Conservation (phyloP, 2,113 vertebrate genomes). For the Laticauda laticaudata region DNA sequence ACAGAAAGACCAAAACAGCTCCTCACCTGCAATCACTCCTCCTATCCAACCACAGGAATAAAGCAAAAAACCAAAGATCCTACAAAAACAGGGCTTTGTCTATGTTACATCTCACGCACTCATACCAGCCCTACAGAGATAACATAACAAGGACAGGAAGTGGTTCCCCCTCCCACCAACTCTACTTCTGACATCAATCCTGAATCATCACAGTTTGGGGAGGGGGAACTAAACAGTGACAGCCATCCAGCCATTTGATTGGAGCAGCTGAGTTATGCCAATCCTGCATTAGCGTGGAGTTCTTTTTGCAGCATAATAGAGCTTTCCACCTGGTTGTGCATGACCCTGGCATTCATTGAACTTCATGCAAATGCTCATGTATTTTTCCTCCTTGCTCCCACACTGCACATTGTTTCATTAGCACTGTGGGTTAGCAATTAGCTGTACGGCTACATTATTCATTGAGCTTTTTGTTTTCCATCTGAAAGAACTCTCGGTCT, state of each 20-base stretch:
- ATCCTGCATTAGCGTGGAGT: neutral
- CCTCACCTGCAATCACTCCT: neutral
- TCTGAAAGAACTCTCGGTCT: neutral
- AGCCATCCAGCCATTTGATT: neutral
- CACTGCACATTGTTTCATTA: neutral
- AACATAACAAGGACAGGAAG: neutral
- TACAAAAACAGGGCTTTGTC: neutral
- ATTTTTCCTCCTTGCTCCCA: neutral
- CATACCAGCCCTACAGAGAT: neutral
- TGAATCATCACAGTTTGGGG: neutral
- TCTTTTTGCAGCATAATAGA: neutral
- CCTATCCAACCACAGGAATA: neutral
- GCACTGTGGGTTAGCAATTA: neutral
- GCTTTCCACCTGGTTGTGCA: neutral
- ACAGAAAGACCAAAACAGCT: neutral
- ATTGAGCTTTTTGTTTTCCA: neutral
- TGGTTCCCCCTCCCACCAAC: neutral
- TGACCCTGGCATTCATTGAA: neutral
- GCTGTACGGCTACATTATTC: neutral
- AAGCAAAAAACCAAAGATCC: neutral
- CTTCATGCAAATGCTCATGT: neutral
- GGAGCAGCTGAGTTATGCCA: neutral
- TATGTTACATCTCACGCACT: neutral
- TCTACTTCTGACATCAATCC: neutral
- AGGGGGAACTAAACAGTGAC: neutral